These are phyloP conservation scores for Macquaria ambigua DNA, from an alignment of 2,113 vertebrate genomes.

Conservation along the genomic window DNA sequence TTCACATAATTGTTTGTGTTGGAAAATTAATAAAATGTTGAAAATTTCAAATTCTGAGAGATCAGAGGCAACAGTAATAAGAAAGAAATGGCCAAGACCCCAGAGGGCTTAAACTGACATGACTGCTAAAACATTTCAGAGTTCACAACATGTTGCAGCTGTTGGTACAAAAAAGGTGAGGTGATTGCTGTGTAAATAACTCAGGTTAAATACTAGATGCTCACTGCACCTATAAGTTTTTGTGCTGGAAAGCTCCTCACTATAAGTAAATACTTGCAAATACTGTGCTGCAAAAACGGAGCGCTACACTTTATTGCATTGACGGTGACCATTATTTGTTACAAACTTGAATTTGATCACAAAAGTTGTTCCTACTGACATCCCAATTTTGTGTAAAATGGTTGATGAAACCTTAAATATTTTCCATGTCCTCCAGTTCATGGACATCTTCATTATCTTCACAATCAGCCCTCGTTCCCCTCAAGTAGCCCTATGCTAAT, in stretches of 20 bases:
- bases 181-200: not conserved
- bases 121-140: not conserved
- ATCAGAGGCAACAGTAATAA: not conserved
- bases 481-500: not conserved
- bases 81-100: not conserved
- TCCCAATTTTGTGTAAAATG: not conserved
- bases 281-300: not conserved
- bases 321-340: not conserved
- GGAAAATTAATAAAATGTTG: not conserved
- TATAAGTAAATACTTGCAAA: not conserved
- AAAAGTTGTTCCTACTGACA: not conserved
- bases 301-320: not conserved
- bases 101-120: not conserved
- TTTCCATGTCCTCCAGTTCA: not conserved
- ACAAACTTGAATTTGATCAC: not conserved
- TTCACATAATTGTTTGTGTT: not conserved
- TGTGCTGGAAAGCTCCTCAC: too few species aligned
- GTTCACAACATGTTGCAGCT: not conserved
- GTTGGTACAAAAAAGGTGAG: too few species aligned
- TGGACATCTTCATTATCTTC: conserved; percentile 4
- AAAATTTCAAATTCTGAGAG: not conserved
- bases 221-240: not conserved
- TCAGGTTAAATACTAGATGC: not conserved
- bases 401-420: not conserved
- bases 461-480: not conserved